Evolutionary conservation across 1,140 invertebrate species (phyloP), one percentile per base, ranked within the genome.

Genomic region (Maniola jurtina): DNA sequence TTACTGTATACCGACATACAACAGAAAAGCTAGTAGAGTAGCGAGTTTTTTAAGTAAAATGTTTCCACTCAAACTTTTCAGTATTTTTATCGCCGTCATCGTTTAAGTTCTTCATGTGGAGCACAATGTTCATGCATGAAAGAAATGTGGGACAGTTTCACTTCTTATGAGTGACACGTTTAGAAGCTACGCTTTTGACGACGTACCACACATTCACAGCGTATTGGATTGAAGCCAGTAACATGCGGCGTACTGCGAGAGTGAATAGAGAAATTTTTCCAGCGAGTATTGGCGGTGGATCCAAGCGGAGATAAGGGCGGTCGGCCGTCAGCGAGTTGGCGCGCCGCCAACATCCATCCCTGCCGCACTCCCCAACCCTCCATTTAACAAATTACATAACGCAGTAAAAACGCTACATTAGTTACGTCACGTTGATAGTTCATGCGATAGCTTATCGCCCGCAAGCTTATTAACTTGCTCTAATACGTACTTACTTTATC

Each of bases 241-340:
- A 64, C 60, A 59, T 52, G 66, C 64, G 74, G 54, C 48, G 56
- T 61, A 60, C 45, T 62, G 68, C 61, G 64, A 68, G 70, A 72
- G 70, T 70, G 56, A 69, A 68, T 50, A 71, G 71, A 52, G 64
- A 64, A 70, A 48, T 72, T 71, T 75, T 76, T 55, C 64, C 61
- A 70, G 68, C 68, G 71, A 71, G 66, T 76, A 76, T 77, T 72
- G 75, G 77, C 71, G 71, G 71, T 69, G 77, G 70, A 83, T 81
- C 64, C 72, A 66, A 66, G 62, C 66, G 47, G 71, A 77, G 81
- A 86, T 84, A 84, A 82, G 74, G 72, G 71, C 71, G 70, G 77
- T 75, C 72, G 73, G 57, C 73, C 70, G 75, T 75, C 60, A 78
- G 73, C 67, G 68, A 14, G 72, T 66, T 86, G 84, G 84, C 82